A percentile compares a stretch with the other conserved stretches of the same genome.
These are phyloP conservation scores for Hemibagrus guttatus DNA, from an alignment of 2,797 vertebrate genomes.

Conservation along the genomic window DNA sequence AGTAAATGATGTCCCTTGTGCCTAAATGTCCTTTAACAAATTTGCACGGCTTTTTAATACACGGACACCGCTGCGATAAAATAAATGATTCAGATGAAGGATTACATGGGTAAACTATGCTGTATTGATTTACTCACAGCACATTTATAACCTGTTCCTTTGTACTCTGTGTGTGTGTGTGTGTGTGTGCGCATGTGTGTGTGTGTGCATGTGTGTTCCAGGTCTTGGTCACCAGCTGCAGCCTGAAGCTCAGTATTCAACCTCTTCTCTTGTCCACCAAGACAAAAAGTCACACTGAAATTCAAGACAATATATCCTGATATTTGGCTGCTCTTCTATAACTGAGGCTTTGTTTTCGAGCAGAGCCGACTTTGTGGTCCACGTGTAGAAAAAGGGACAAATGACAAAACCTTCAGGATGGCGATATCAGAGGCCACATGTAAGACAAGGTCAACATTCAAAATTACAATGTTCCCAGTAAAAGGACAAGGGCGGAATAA, in stretches of 20 bases:
- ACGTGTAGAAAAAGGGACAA: not conserved
- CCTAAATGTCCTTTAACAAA: constrained; percentile 7
- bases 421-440: not conserved
- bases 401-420: not conserved
- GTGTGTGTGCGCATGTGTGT: too few relatives aligned
- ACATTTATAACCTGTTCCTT: constrained; percentile 5
- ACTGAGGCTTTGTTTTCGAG: not conserved
- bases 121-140: not conserved
- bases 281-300: not conserved
- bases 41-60: not conserved
- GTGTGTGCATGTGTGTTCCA: not conserved
- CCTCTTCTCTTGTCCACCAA: not conserved
- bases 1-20: constrained; percentile 14
- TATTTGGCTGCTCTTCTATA: not conserved
- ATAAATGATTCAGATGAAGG: constrained; percentile 7
- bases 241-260: not conserved
- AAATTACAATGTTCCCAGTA: constrained; percentile 2
- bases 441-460: not conserved
- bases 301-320: not conserved
- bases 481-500: constrained; percentile 7
- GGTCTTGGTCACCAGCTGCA: not conserved
- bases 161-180: not conserved
- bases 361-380: not conserved
- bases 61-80: not conserved
- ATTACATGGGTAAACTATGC: not conserved